Percentiles rank a stretch among this genome's conserved stretches.
phyloP scores from a whole-genome alignment of 30 jellyfish, hydroid and myxozoan genomes.

The Aurelia aurita complex sp. Pacific region DNA sequence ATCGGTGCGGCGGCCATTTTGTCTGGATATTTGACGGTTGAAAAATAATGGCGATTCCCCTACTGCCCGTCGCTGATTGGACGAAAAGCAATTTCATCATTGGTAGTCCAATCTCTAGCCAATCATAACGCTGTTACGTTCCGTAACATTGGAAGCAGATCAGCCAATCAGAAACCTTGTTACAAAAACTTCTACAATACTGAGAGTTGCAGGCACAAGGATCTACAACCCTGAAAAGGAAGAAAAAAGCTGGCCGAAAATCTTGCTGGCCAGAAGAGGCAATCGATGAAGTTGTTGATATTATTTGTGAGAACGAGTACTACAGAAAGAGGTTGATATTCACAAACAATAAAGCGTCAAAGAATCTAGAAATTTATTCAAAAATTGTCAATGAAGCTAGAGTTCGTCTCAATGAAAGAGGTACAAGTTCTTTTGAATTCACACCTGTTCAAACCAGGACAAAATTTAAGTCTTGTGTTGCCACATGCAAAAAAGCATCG shows the following conservation, averaged over 20 bases:
- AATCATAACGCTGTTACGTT: too few relatives aligned
- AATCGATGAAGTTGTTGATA: constrained; percentile 13
- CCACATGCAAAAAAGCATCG: constrained; percentile 52
- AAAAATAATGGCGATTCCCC: too few relatives aligned
- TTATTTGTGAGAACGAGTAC: constrained; percentile 18
- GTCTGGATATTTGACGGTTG: too few relatives aligned
- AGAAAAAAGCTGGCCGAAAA: constrained; percentile 38
- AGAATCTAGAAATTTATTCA: constrained; percentile 30
- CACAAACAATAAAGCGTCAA: constrained; percentile 55
- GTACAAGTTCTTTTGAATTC: neutral
- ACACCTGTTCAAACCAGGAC: constrained; percentile 50
- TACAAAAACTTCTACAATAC: too few relatives aligned
- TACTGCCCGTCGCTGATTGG: too few relatives aligned
- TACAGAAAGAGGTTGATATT: constrained; percentile 41
- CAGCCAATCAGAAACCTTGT: too few relatives aligned
- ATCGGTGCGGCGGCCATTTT: too few relatives aligned
- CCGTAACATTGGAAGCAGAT: too few relatives aligned
- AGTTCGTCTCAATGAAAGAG: constrained; percentile 7
- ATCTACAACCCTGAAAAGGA: constrained; percentile 28
- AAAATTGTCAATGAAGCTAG: constrained; percentile 21
- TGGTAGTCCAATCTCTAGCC: too few relatives aligned
- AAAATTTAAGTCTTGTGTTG: constrained; percentile 50
- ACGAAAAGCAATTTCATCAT: too few relatives aligned
- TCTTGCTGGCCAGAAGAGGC: constrained; percentile 30
- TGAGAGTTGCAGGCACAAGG: constrained; percentile 31